Base-by-base conservation (phyloP, 2,797 vertebrate species). In the Pampus argenteus region DNA sequence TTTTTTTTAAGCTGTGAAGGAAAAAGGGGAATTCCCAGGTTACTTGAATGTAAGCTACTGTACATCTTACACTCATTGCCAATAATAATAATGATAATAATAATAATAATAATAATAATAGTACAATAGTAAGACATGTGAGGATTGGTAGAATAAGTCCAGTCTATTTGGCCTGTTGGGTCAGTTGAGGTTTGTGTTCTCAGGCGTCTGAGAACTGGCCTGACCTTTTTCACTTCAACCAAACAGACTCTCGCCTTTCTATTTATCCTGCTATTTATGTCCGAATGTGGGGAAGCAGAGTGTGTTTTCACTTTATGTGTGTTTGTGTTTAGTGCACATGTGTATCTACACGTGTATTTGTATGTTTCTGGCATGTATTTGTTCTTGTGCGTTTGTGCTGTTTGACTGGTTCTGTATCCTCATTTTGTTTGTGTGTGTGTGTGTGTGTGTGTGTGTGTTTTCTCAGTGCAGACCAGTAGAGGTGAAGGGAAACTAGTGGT, bases 221-320 rank as follows among this genome's bases (percentile, higher is more conserved):
- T 84, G 79, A 89, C 85, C 86, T 78, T 82, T 70, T 71, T 68
- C 66, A 84, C 81, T 86, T 84, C 59, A 74, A 51, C 70, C 70
- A 54, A 81, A 79, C 42, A 51, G 70, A 76, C 72, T 71, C 74
- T 79, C 55, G 13, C 69, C 75, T 87, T 87, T 79, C 56, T 92
- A 72, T 93, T 93, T 93, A 89, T 91, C 77, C 83, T 83, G 78
- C 86, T 93, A 92, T 93, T 93, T 90, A 65, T 90, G 87, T 88
- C 81, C 77, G 66, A 38, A 50, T 77, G 86, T 76, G 73, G 76
- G 69, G 63, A 83, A 36, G 57, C 50, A 55, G 66, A 66, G 62
- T 54, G 67, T 75, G 71, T 75, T 72, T 82, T 60, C 44, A 9
- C 28, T 59, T 11, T 25, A 1, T 48, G 29, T 77, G 56, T 61